These are phyloP conservation scores for Oreochromis aureus DNA, from an alignment of 2,113 vertebrate species.

Conservation along the genomic window DNA sequence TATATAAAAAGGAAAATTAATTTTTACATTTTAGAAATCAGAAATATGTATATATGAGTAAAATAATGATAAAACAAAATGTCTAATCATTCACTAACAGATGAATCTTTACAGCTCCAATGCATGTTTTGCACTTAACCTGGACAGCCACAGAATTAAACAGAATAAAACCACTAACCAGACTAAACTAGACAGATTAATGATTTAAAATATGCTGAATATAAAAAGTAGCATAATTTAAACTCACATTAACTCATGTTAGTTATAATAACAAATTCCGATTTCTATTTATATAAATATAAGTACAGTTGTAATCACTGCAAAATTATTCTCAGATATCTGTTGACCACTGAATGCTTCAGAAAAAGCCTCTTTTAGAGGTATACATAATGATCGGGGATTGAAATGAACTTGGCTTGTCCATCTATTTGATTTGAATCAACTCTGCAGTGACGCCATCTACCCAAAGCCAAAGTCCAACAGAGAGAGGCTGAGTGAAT, in stretches of 20 bases:
- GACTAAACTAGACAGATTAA: background rate
- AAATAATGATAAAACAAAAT: background rate
- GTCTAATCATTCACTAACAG: background rate
- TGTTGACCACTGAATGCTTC: background rate
- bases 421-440: background rate
- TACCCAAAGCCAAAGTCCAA: background rate
- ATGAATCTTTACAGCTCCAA: fast-evolving
- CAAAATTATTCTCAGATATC: background rate
- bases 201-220: background rate
- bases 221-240: background rate
- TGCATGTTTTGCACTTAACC: background rate
- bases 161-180: background rate
- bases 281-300: background rate
- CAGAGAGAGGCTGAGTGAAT: background rate
- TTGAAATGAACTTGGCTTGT: background rate
- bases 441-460: background rate
- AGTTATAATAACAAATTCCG: background rate
- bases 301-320: background rate
- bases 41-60: background rate
- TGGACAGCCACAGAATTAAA: background rate
- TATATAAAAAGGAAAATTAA: fast-evolving
- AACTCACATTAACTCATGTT: background rate
- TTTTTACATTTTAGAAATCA: background rate
- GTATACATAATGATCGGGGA: background rate
- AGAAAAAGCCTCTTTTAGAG: background rate